A percentile compares a stretch with the other conserved stretches of the same genome.
These are phyloP conservation scores for Hemitrygon akajei DNA, from an alignment of 2,797 vertebrate species.

Conservation along the genomic window DNA sequence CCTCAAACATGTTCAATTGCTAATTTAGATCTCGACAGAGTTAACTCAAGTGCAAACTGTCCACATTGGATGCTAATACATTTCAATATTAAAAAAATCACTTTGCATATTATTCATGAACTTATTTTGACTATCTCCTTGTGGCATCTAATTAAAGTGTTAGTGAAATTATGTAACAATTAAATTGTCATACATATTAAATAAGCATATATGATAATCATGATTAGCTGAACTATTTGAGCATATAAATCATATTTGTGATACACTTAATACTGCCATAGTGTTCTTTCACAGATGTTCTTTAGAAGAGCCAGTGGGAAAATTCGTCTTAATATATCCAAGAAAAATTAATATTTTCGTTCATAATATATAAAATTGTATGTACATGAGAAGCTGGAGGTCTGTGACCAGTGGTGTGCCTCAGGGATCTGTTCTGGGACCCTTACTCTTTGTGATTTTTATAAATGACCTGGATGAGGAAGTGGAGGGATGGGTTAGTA, in stretches of 20 bases:
- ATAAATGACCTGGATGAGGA: no score
- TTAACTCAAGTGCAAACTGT: neutral
- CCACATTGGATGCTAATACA: neutral
- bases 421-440: no score
- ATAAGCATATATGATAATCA: neutral
- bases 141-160: neutral
- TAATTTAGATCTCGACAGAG: neutral
- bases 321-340: neutral
- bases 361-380: neutral
- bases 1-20: neutral
- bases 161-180: neutral
- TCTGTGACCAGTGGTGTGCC: no score
- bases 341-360: neutral
- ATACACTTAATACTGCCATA: neutral
- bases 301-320: neutral
- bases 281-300: neutral
- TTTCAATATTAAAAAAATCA: neutral
- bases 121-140: neutral
- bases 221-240: neutral
- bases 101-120: neutral
- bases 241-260: neutral
- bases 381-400: neutral
- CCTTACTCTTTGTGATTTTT: no score
- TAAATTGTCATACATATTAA: slow-evolving; percentile 11
- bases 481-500: no score